Evolutionary conservation across 1,140 invertebrate species (phyloP).

Genomic region (Papilio xuthus): DNA sequence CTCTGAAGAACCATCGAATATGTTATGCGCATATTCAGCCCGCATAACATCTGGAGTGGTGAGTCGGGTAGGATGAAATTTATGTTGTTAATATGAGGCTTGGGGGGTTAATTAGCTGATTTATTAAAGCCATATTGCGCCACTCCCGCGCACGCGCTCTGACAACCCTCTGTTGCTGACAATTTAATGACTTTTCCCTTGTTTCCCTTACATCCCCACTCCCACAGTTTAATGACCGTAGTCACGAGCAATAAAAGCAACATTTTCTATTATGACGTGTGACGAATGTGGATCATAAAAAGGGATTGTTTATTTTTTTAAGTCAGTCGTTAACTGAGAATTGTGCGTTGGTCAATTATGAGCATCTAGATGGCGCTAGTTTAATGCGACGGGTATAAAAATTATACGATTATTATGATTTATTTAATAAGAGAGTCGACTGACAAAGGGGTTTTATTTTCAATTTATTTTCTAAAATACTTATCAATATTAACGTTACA

Average conservation of each 20-base stretch:
- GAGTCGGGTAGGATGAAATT: conserved; percentile 66
- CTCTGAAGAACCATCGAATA: conserved; percentile 52
- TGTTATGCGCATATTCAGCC: conserved; percentile 67
- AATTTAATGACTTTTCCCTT: conserved; percentile 60
- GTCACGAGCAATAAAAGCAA: conserved; percentile 47
- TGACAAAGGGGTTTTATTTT: not conserved
- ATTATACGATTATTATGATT: not conserved
- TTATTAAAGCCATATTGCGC: conserved; percentile 68
- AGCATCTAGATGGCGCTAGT: not conserved
- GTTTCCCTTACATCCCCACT: not conserved
- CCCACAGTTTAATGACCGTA: conserved; percentile 19
- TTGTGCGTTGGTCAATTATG: conserved; percentile 24
- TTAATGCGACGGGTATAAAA: not conserved
- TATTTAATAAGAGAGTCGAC: no score
- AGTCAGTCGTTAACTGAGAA: conserved; percentile 7
- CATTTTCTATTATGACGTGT: conserved; percentile 43
- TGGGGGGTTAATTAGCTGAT: conserved; percentile 75
- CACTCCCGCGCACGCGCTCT: conserved; percentile 54
- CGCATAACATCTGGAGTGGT: conserved; percentile 66
- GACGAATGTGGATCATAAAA: conserved; percentile 41
- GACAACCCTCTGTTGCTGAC: conserved; percentile 60
- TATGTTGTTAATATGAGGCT: conserved; percentile 76
- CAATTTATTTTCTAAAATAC: no score
- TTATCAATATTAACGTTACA: no score
- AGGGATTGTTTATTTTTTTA: conserved; percentile 26